A percentile compares a stretch with the other conserved stretches of the same genome.
Evolutionary conservation across 2,888 invertebrate genomes (phyloP).

Genomic region (Pammene fasciana): DNA sequence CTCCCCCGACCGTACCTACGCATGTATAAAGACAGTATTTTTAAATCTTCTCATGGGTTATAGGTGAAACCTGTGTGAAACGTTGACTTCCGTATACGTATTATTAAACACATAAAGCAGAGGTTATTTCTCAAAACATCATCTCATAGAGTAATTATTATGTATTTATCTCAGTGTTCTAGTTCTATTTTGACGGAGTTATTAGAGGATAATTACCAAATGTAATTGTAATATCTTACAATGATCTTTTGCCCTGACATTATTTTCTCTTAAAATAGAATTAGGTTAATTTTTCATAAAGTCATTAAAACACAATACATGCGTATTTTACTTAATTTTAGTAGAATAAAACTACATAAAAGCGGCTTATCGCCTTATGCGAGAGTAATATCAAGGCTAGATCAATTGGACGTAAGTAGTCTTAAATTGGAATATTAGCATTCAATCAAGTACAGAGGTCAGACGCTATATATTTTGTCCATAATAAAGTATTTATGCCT

Average conservation of each 20-base stretch:
- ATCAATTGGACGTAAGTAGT: constrained; percentile 14
- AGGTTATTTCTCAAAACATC: constrained; percentile 1
- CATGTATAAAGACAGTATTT: background rate
- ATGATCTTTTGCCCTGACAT: background rate
- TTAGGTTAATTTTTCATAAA: no score
- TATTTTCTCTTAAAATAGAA: background rate
- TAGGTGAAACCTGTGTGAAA: background rate
- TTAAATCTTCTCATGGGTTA: background rate
- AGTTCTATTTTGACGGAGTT: background rate
- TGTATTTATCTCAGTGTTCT: constrained; percentile 12
- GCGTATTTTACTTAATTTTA: no score
- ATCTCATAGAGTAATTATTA: background rate
- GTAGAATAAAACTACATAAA: background rate
- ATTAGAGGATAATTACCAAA: background rate
- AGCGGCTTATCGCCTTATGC: background rate
- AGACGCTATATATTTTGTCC: background rate
- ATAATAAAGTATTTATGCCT: background rate
- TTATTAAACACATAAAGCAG: background rate
- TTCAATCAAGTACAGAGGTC: background rate
- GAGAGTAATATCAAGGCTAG: constrained; percentile 10
- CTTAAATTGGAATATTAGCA: constrained; percentile 8
- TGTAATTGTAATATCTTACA: no score
- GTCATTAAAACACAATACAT: no score
- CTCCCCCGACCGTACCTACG: no score
- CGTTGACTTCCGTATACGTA: background rate